A percentile compares a stretch with the other conserved stretches of the same genome.
Evolutionary conservation across 2,113 vertebrate species (phyloP).

Genomic region (Gymnorhina tibicen): DNA sequence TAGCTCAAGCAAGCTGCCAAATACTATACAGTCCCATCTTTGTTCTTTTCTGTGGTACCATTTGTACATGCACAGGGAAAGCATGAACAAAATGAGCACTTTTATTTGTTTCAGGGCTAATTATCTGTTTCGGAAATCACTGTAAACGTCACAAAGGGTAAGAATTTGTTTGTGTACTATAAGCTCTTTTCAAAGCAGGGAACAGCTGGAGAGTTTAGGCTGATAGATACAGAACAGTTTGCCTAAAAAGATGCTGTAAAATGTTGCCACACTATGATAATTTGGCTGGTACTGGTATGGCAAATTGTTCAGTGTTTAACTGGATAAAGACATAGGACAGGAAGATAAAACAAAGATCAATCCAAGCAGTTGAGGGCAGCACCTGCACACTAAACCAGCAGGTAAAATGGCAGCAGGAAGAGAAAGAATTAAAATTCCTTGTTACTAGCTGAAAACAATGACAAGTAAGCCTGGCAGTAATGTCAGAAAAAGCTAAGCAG

Average conservation of each 20-base stretch:
- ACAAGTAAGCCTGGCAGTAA: neutral
- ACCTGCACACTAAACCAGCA: neutral
- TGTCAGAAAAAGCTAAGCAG: neutral
- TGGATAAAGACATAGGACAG: neutral
- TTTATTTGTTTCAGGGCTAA: neutral
- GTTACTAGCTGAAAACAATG: neutral
- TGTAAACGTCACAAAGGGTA: neutral
- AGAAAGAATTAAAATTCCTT: neutral
- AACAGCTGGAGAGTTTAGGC: neutral
- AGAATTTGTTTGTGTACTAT: neutral
- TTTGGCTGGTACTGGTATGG: neutral
- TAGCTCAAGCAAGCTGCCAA: neutral
- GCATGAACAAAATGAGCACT: neutral
- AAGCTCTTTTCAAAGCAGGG: neutral
- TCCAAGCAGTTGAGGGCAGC: neutral
- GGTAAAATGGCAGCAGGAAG: neutral
- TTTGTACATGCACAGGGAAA: neutral
- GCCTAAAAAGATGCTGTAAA: neutral
- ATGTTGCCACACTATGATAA: neutral
- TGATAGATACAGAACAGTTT: neutral
- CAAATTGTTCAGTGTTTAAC: neutral
- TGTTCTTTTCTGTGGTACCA: neutral
- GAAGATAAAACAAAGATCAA: neutral
- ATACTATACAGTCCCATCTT: neutral
- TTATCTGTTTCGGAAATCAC: neutral